Conservation (phyloP, 2,888 invertebrate genomes). For the Lampropteryx suffumata region DNA sequence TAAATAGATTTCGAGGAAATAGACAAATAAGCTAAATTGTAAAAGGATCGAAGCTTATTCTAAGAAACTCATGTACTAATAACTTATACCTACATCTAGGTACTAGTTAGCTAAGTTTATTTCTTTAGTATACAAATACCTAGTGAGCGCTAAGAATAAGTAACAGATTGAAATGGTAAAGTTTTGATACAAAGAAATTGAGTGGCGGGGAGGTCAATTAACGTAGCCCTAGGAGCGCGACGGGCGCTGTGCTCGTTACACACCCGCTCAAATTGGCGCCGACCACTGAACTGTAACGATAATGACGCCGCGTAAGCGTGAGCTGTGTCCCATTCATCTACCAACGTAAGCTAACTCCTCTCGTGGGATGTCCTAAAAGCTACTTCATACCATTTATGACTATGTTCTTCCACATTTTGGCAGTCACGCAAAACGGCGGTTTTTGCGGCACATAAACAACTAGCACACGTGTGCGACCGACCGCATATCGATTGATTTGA, state of each 20-base stretch:
- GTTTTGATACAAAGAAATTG: slow-evolving; percentile 57
- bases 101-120: not conserved
- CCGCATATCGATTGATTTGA: slow-evolving; percentile 77
- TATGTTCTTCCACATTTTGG: slow-evolving; percentile 67
- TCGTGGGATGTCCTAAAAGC: slow-evolving; percentile 73
- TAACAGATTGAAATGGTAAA: slow-evolving; percentile 19
- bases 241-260: slow-evolving; percentile 65
- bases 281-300: slow-evolving; percentile 72
- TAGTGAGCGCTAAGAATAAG: slow-evolving; percentile 5
- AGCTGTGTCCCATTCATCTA: slow-evolving; percentile 64
- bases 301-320: slow-evolving; percentile 68
- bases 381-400: slow-evolving; percentile 61
- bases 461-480: slow-evolving; percentile 68
- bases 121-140: not conserved
- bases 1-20: not conserved
- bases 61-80: no score
- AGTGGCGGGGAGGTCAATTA: slow-evolving; percentile 61
- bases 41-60: not conserved
- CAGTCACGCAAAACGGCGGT: slow-evolving; percentile 74
- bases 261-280: slow-evolving; percentile 67
- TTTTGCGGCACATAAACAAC: slow-evolving; percentile 79
- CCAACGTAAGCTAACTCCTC: slow-evolving; percentile 70
- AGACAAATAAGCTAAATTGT: no score
- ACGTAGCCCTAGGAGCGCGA: slow-evolving; percentile 61
- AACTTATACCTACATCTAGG: no score